Conservation (phyloP, 2,888 invertebrate genomes). For the Himalopsyche anomala region DNA sequence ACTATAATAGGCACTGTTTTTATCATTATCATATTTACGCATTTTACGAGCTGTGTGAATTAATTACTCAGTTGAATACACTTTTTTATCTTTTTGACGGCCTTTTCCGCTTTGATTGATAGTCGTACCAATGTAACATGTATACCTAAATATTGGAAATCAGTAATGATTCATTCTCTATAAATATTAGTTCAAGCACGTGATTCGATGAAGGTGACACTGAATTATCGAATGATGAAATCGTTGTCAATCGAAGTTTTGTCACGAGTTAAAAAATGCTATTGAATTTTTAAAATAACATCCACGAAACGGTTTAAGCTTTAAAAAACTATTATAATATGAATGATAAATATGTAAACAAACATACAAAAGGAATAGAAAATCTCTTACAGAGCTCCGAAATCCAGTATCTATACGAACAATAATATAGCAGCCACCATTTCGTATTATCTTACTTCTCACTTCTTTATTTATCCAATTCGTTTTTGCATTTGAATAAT, state of each 20-base stretch:
- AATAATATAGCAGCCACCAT: not conserved
- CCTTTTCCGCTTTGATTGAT: not conserved
- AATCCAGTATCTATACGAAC: not conserved
- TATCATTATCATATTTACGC: too few relatives aligned
- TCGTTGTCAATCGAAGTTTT: too few relatives aligned
- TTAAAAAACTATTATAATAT: too few relatives aligned
- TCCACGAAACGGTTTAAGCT: too few relatives aligned
- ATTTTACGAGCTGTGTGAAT: not conserved
- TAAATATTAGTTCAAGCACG: too few relatives aligned
- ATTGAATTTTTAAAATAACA: too few relatives aligned
- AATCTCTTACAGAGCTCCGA: not conserved
- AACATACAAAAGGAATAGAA: not conserved
- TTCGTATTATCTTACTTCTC: constrained; percentile 28
- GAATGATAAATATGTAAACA: too few relatives aligned
- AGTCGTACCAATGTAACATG: not conserved
- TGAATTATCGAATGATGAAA: too few relatives aligned
- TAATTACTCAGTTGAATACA: constrained; percentile 11
- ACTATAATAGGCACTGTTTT: too few relatives aligned
- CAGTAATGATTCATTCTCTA: constrained; percentile 4
- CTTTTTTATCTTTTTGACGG: constrained; percentile 5
- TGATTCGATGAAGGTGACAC: too few relatives aligned
- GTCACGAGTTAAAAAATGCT: too few relatives aligned
- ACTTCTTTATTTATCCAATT: constrained; percentile 43
- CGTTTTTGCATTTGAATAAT: constrained; percentile 43
- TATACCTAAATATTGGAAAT: not conserved